Evolutionary conservation across 2,113 vertebrate species (phyloP), one percentile per base, ranked within the genome.

Genomic region (Martes martes): DNA sequence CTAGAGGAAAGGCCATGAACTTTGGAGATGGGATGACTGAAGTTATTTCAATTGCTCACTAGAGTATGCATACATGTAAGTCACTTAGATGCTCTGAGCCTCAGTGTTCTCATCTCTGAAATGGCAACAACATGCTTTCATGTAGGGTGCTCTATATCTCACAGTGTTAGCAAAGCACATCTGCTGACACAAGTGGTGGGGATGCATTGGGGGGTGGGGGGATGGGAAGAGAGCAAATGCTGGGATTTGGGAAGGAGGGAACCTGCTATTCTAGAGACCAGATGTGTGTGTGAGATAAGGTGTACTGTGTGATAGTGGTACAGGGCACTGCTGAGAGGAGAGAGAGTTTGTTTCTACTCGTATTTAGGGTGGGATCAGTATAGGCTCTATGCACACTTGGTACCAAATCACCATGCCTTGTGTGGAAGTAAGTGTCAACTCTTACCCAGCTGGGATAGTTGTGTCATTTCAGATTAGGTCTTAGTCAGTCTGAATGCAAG

Each of bases 171-270:
- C 33, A 76, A 78, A 91, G 19, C 6, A 61, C 10, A 10, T 23
- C 42, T 73, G 14, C n/a, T 52, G 24, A 45, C 67, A 31, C 23
- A 85, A 45, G 26, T 39, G 21, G 19, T 80, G 5, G 2, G 39
- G 11, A 11, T 14, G 18, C 11, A 3, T 21, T 23, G 24, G 36
- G 4, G 0, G 0, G 33, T 36, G 0, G 31, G 3, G 6, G 15
- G 71, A 89, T 6, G 1, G 0, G 26, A 94, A 86, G 79, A 67
- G 7, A 67, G 61, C 24, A 39, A 45, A 50, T n/a, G 13, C n/a
- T 28, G 28, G 50, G 42, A 8, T 45, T 4, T 33, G 21, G 18
- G 15, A 74, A 78, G 71, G 42, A 84, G 65, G 23, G 24, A 36
- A 2, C 4, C 13, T 14, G 47, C 2, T 33, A 21, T 2, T 19